phyloP scores from a whole-genome alignment of 2,113 vertebrate species.

The Eidolon helvum region DNA sequence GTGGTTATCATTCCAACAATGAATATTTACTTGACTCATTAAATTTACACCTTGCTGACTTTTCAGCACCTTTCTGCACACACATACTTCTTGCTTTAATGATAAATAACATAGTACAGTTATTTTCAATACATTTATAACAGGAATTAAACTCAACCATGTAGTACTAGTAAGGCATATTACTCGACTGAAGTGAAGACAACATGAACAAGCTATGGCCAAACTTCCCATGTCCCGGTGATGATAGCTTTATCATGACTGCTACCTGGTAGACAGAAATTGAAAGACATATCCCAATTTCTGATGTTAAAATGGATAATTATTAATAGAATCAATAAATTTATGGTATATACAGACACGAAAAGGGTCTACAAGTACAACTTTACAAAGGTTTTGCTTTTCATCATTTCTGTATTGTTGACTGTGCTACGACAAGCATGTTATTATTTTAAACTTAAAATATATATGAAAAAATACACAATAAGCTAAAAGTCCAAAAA shows the following conservation, averaged over 20 bases:
- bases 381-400: not conserved
- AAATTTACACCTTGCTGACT: not conserved
- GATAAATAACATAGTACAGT: not conserved
- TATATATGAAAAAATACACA: not conserved
- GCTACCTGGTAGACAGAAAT: not conserved
- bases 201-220: not conserved
- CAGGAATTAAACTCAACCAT: not conserved
- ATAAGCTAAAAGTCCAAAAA: not conserved
- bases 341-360: not conserved
- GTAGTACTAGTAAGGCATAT: not conserved
- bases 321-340: not conserved
- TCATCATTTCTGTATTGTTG: not conserved
- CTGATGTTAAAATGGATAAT: not conserved
- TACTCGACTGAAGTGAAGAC: not conserved
- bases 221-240: not conserved
- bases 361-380: not conserved
- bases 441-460: constrained; percentile 2
- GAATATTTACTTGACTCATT: not conserved
- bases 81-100: not conserved
- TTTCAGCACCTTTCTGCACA: not conserved
- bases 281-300: not conserved
- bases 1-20: not conserved
- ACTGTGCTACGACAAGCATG: not conserved
- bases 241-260: not conserved
- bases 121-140: not conserved